Base-by-base conservation (phyloP, 2,888 invertebrate species). In the Linnaemya tessellans region DNA sequence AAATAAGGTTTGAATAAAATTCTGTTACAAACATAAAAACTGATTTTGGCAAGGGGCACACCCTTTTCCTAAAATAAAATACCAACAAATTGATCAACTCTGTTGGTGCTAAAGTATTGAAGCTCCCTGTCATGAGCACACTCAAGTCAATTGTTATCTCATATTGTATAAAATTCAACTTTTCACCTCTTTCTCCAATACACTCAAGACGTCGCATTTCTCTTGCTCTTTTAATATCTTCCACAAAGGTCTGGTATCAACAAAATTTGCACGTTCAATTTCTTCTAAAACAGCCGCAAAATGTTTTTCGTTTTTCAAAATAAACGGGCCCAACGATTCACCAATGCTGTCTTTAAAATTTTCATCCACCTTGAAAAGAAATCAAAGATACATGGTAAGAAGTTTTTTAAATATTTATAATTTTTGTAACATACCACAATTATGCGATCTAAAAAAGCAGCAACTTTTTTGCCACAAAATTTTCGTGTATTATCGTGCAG, bases 271-370 rank as follows among this genome's bases (percentile, higher is more conserved):
- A 0, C 87, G 87, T 35, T 88, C 88, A 56, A 88, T 87, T 9
- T 89, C 80, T 1, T 88, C 88, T 3, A 88, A 75, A 0, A 91
- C 90, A 3, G 86, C 87, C 1, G 87, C 81, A 13, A 90, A 89
- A 3, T 89, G 78, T 30, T 90, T 89, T 0, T 86, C 88, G 80
- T 92, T 89, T 80, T 89, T 87, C 15, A 89, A 65, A 60, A 91
- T 90, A 62, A 91, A 92, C 0, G 88, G 83, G 0, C 90, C 89
- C 82, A 91, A 88, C 0, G 89, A 86, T 3, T 89, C 89, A 15
- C 91, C 91, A 7, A 91, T 87, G 0, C 89, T 87, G 78, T 90
- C 91, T 13, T 88, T 80, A n/a, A 92, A 91, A n/a, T 91, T 90
- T 20, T 90, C 90, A 60, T 89, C 88, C 0, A 91, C 84, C 92